These are phyloP conservation scores for Craseonycteris thonglongyai DNA, from an alignment of 2,113 vertebrate genomes.

Conservation along the genomic window DNA sequence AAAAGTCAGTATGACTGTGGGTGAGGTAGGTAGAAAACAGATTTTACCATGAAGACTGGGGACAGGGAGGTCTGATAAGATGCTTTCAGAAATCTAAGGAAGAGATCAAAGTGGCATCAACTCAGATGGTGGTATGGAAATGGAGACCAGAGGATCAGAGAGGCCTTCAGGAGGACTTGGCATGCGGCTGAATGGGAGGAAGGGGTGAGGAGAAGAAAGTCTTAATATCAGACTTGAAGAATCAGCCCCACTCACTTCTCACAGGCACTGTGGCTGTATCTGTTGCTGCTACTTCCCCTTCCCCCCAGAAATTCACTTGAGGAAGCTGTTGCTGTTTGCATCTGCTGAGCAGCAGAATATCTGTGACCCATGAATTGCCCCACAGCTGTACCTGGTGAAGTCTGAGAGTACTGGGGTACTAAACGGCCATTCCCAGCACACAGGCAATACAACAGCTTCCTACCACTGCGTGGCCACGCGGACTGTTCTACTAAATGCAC, in stretches of 20 bases:
- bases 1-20: not conserved
- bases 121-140: not conserved
- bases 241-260: too few relatives aligned
- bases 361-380: not conserved
- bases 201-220: not conserved
- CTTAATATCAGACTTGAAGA: not conserved
- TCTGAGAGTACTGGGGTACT: not conserved
- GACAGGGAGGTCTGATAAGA: not conserved
- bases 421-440: too few relatives aligned
- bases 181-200: not conserved
- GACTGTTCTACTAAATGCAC: not conserved
- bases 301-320: not conserved
- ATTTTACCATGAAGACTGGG: not conserved
- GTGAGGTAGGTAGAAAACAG: not conserved
- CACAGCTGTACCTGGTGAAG: accelerated
- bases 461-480: not conserved
- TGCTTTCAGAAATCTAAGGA: not conserved
- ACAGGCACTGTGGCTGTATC: not conserved
- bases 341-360: not conserved
- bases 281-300: not conserved
- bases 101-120: not conserved
- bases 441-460: not conserved
- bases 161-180: not conserved
- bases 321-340: not conserved
- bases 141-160: not conserved